These are phyloP conservation scores for Sipha maydis DNA, from an alignment of 2,888 invertebrate species.

Conservation along the genomic window DNA sequence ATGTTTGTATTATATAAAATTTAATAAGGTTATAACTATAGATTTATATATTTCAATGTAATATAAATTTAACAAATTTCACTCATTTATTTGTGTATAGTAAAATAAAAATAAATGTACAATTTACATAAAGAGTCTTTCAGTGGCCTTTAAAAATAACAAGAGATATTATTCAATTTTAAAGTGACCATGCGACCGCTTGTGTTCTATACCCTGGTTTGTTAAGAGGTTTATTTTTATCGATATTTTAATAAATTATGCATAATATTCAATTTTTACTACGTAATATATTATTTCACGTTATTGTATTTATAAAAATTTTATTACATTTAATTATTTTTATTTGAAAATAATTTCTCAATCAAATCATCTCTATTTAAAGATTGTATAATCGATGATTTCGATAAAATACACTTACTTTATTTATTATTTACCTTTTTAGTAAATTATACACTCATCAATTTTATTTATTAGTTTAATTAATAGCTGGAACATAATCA, in stretches of 20 bases:
- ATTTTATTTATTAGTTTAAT: too few species aligned
- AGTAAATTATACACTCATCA: too few species aligned
- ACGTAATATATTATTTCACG: neutral
- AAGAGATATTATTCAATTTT: neutral
- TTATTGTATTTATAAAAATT: neutral
- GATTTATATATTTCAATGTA: neutral
- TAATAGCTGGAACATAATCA: too few species aligned
- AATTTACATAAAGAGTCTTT: conserved; percentile 29
- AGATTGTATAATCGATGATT: too few species aligned
- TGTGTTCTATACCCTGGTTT: neutral
- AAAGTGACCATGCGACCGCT: neutral
- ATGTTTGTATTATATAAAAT: neutral
- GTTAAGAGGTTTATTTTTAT: neutral
- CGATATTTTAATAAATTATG: neutral
- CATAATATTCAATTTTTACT: neutral
- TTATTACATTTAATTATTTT: neutral
- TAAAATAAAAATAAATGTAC: neutral
- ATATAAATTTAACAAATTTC: neutral
- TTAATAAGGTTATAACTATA: too few species aligned
- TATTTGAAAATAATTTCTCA: neutral
- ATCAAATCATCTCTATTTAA: too few species aligned
- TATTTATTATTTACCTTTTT: too few species aligned
- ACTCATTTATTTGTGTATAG: neutral
- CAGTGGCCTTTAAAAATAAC: conserved; percentile 1
- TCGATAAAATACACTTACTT: too few species aligned